These are phyloP conservation scores for Belonocnema kinseyi DNA, from an alignment of 1,140 invertebrate species.

Conservation along the genomic window DNA sequence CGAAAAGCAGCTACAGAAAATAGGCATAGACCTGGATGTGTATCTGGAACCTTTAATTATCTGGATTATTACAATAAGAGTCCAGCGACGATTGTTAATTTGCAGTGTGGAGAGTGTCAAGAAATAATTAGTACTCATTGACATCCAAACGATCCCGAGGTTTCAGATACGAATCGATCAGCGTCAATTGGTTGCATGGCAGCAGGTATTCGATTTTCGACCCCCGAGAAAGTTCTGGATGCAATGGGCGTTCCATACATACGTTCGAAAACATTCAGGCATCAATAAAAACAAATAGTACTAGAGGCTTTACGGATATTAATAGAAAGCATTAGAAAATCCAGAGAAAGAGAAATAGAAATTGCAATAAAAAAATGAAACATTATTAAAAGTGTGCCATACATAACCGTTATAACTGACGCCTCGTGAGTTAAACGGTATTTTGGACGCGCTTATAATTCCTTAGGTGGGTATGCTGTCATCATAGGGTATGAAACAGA, in stretches of 20 bases:
- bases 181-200: constrained; percentile 50
- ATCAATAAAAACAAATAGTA: constrained; percentile 41
- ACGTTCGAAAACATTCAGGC: constrained; percentile 45
- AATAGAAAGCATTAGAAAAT: constrained; percentile 54
- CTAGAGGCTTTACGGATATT: constrained; percentile 46
- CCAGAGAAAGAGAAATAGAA: constrained; percentile 58
- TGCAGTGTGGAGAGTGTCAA: background rate
- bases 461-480: constrained; percentile 51
- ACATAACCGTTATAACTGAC: constrained; percentile 60
- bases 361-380: constrained; percentile 54
- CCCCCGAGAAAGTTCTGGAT: constrained; percentile 55
- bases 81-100: background rate
- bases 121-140: constrained; percentile 39
- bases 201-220: constrained; percentile 54
- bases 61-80: background rate
- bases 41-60: too few relatives aligned
- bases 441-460: constrained; percentile 53
- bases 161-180: constrained; percentile 48
- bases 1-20: too few relatives aligned
- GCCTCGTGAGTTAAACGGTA: constrained; percentile 61
- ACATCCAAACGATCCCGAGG: constrained; percentile 34
- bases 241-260: constrained; percentile 58
- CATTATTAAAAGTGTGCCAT: constrained; percentile 54
- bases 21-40: too few relatives aligned
- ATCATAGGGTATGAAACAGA: constrained; percentile 65